phyloP scores from a whole-genome alignment of 2,797 vertebrate genomes.

The Gastrophryne carolinensis region DNA sequence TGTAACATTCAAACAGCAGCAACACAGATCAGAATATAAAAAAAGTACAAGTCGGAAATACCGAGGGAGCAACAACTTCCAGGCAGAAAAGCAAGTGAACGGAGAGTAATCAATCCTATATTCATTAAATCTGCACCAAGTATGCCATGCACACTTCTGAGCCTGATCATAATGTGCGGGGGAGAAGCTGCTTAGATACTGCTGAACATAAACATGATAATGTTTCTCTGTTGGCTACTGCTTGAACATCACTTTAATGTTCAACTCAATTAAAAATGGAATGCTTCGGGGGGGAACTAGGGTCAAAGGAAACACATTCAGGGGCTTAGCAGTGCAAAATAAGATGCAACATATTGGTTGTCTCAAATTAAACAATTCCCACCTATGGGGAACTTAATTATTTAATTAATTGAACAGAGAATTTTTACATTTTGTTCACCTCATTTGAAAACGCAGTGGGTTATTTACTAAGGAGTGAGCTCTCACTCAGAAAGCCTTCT shows the following conservation, averaged over 20 bases:
- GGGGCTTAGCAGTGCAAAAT: background rate
- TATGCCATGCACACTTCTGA: constrained; percentile 12
- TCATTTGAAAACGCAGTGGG: constrained; percentile 9
- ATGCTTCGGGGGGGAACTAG: constrained; percentile 8
- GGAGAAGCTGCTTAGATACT: constrained; percentile 17
- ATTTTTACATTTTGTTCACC: background rate
- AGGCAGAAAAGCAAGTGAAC: constrained; percentile 6
- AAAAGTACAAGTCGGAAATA: constrained; percentile 32
- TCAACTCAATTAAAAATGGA: constrained; percentile 30
- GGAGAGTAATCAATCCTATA: constrained; percentile 44
- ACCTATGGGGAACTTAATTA: constrained; percentile 20
- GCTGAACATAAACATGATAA: constrained; percentile 46
- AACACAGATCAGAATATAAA: constrained; percentile 40
- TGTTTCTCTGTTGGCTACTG: constrained; percentile 36
- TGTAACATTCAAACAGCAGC: constrained; percentile 45
- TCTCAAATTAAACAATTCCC: constrained; percentile 32
- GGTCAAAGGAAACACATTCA: constrained; percentile 27
- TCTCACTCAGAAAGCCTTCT: no score
- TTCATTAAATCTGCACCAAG: constrained; percentile 42
- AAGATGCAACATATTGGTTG: constrained; percentile 7
- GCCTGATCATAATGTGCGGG: constrained; percentile 21
- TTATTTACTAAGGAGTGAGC: no score
- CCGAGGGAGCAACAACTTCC: constrained; percentile 42
- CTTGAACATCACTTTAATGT: constrained; percentile 27
- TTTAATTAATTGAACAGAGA: constrained; percentile 18